A percentile compares a stretch with the other conserved stretches of the same genome.
These are phyloP conservation scores for Pristiophorus japonicus DNA, from an alignment of 2,113 vertebrate species.

Conservation along the genomic window DNA sequence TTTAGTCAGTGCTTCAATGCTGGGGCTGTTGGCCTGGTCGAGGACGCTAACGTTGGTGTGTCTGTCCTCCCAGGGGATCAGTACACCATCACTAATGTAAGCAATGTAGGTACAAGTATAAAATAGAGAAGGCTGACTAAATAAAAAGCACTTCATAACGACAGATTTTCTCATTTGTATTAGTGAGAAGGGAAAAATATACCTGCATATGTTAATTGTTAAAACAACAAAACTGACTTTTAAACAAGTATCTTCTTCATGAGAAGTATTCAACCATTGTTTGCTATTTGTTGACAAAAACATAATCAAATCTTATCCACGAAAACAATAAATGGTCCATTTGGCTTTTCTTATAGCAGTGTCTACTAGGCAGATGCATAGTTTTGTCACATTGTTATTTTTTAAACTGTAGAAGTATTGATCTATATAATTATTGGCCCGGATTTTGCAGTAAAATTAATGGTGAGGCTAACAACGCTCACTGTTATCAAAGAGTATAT, in stretches of 20 bases:
- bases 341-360: not conserved
- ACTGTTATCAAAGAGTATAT: not conserved
- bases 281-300: not conserved
- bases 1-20: too few relatives aligned
- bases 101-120: not conserved
- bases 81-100: not conserved
- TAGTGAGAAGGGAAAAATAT: not conserved
- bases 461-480: not conserved
- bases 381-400: not conserved
- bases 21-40: too few relatives aligned
- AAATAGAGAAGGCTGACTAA: not conserved
- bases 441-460: not conserved
- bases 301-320: not conserved
- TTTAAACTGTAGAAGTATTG: not conserved
- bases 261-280: not conserved
- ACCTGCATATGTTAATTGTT: not conserved
- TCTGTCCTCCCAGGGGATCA: too few relatives aligned
- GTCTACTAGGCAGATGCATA: not conserved
- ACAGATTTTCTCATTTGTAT: not conserved
- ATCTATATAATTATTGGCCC: not conserved
- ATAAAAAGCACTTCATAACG: not conserved
- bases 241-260: not conserved
- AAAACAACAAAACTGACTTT: not conserved
- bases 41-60: too few relatives aligned
- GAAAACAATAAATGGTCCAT: not conserved